Base-by-base conservation (phyloP, 92 coral and sea anemone genomes). In the Plumapathes pennacea region DNA sequence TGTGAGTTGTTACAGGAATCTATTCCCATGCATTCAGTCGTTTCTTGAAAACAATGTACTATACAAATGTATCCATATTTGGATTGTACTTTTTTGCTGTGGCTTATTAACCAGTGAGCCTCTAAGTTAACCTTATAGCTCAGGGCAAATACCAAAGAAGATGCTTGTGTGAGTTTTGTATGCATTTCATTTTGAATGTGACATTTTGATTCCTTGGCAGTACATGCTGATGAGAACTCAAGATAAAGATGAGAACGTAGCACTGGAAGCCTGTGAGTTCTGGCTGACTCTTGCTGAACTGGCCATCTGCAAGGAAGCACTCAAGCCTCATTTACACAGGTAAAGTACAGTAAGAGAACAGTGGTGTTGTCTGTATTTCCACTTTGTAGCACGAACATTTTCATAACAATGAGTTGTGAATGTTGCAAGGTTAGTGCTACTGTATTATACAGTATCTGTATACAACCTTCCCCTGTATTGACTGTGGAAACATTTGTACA, bases 231-330 rank as follows among this genome's bases (percentile, higher is more conserved):
- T 88, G 50, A 82, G 96, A 61, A 92, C 98, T 10, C 98, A 92
- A 32, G 98, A 88, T 57, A 92, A 89, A 60, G 98, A 92, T 77
- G 98, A 92, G 62, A 92, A 86, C 63, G 98, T 92, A 19, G 86
- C 98, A 30, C 73, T 92, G 14, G 98, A 92, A 54, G 98, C 96
- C 19, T 92, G 98, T 39, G 98, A 92, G 74, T 92, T 92, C 60
- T 92, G 98, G 98, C 60, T 92, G n/a, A 88, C 96, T 3, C 82
- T 92, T 14, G 98, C 98, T 15, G 98, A 92, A 39, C 98, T 88
- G 36, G 80, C 96, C 19, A 88, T 92, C 43, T 92, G 98, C 53
- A 90, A 89, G 24, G 96, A 92, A 51, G 95, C 92, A 21, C 76
- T 92, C 0, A 13, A 52, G 10, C 86, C 86, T 14, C 95, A 92